Conservation (phyloP, 2,797 vertebrate genomes). For the Linurgus olivaceus region DNA sequence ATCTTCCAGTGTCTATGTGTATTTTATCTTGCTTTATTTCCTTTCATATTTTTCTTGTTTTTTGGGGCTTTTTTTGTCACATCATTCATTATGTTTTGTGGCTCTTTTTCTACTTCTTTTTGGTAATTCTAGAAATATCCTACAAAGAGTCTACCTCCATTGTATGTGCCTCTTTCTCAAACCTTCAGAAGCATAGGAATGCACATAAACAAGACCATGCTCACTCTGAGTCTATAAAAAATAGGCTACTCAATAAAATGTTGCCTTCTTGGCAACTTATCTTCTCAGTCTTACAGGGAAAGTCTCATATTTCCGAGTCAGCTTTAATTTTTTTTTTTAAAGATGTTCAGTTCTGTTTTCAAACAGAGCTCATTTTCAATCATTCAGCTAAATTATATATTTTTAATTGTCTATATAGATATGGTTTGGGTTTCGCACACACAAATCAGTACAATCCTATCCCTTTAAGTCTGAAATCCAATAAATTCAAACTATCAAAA, state of each 20-base stretch:
- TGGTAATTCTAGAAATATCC: neutral
- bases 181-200: neutral
- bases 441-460: neutral
- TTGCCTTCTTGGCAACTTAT: neutral
- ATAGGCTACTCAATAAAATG: neutral
- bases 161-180: neutral
- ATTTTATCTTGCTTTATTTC: neutral
- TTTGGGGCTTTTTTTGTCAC: neutral
- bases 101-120: neutral
- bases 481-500: neutral
- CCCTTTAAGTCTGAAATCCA: neutral
- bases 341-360: neutral
- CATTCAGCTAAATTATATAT: neutral
- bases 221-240: neutral
- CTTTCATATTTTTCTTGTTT: neutral
- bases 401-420: fast-evolving
- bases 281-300: neutral
- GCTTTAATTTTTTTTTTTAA: neutral
- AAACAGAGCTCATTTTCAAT: neutral
- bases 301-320: neutral
- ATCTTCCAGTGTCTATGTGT: neutral
- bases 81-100: neutral
- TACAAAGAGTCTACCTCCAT: neutral
- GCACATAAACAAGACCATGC: fast-evolving
- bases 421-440: fast-evolving